phyloP scores from a whole-genome alignment of 2,888 invertebrate genomes.

The Drosophila anomalata region DNA sequence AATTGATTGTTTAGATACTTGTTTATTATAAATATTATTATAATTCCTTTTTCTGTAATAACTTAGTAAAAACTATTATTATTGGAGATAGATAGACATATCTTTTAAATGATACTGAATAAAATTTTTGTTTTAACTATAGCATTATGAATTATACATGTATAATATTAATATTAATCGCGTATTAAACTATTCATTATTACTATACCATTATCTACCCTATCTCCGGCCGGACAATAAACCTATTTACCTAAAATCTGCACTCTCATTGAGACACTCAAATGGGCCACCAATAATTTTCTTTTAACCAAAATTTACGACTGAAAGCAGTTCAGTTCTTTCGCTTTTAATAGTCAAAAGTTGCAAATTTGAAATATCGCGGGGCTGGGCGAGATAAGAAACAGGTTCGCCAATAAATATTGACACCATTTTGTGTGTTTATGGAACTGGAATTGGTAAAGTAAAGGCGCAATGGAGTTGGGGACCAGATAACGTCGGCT shows the following conservation, averaged over 20 bases:
- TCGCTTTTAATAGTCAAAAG: conserved; percentile 69
- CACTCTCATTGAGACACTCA: conserved; percentile 6
- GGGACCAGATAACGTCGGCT: conserved; percentile 65
- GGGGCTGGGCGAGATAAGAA: conserved; percentile 67
- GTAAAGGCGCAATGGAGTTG: conserved; percentile 8
- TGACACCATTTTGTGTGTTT: conserved; percentile 75
- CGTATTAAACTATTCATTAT: too few relatives aligned
- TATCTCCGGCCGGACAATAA: background rate
- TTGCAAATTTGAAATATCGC: conserved; percentile 70
- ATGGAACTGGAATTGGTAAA: conserved; percentile 31
- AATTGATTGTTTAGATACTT: too few relatives aligned
- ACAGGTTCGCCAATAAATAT: conserved; percentile 80
- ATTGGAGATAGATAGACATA: too few relatives aligned
- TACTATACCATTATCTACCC: too few relatives aligned
- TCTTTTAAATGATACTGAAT: too few relatives aligned
- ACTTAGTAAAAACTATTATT: too few relatives aligned
- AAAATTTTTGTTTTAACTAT: too few relatives aligned
- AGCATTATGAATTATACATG: too few relatives aligned
- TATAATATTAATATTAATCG: too few relatives aligned
- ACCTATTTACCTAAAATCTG: conserved; percentile 16
- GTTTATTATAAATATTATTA: too few relatives aligned
- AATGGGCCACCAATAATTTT: conserved; percentile 34
- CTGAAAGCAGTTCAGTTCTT: conserved; percentile 51
- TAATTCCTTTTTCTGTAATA: too few relatives aligned
- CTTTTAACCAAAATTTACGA: conserved; percentile 62